Evolutionary conservation across 2,888 invertebrate genomes (phyloP).

Genomic region (Drosophila maculinotata): DNA sequence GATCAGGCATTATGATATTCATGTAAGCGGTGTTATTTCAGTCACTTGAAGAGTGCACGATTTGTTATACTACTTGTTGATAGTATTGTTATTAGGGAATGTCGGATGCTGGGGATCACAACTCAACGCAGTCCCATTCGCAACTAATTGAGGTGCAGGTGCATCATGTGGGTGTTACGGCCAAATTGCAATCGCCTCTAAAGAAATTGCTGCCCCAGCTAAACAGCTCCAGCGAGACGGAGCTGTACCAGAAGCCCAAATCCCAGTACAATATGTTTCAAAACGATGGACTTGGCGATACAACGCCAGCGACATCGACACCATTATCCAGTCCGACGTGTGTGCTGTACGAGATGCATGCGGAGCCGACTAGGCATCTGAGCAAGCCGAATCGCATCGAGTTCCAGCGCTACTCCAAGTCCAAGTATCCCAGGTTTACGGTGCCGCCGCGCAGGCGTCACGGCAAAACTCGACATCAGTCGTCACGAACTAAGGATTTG

Average conservation of each 20-base stretch:
- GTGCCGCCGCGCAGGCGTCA: constrained; percentile 38
- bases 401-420: constrained; percentile 75
- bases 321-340: constrained; percentile 49
- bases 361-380: constrained; percentile 55
- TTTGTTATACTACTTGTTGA: neutral
- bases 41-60: constrained; percentile 9
- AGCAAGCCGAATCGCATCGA: constrained; percentile 81
- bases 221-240: constrained; percentile 80
- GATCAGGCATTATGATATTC: no score
- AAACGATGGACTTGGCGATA: constrained; percentile 42
- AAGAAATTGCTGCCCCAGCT: constrained; percentile 72
- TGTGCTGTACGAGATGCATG: constrained; percentile 80
- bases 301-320: constrained; percentile 36
- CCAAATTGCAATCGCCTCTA: constrained; percentile 80
- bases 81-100: constrained; percentile 44
- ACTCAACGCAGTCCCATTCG: constrained; percentile 68
- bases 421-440: constrained; percentile 30
- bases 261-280: constrained; percentile 70
- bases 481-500: neutral
- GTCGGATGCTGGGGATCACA: constrained; percentile 74
- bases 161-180: constrained; percentile 83
- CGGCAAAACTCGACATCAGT: constrained; percentile 22
- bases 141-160: constrained; percentile 80
- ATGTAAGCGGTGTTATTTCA: neutral
- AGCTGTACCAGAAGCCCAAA: constrained; percentile 57